Evolutionary conservation across 1,140 invertebrate genomes (phyloP).

Genomic region (Rhopalosiphum padi): DNA sequence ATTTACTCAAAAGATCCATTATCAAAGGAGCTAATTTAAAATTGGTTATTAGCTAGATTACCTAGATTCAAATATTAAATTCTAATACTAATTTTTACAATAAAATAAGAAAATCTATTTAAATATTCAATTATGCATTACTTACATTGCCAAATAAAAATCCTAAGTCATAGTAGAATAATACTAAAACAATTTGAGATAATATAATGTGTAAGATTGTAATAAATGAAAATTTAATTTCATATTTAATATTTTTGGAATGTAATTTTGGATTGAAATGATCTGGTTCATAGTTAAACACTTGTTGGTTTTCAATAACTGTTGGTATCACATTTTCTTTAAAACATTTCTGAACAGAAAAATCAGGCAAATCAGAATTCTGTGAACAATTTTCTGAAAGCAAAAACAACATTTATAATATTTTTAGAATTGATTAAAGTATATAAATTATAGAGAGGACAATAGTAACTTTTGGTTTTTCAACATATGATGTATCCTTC

Average conservation of each 20-base stretch:
- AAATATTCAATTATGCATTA: background rate
- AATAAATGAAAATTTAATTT: background rate
- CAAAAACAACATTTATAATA: background rate
- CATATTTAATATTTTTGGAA: conserved; percentile 20
- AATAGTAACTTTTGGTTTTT: background rate
- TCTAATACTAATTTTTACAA: background rate
- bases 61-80: too few species aligned
- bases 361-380: background rate
- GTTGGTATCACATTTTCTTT: background rate
- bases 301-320: background rate
- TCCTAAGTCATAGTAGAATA: conserved; percentile 43
- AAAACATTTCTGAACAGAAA: background rate
- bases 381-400: background rate
- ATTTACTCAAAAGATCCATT: too few species aligned
- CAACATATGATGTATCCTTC: background rate
- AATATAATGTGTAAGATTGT: conserved; percentile 25
- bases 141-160: conserved; percentile 55
- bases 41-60: too few species aligned
- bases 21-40: too few species aligned
- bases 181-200: conserved; percentile 44
- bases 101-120: background rate
- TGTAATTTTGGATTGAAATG: background rate
- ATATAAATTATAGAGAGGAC: background rate
- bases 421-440: background rate
- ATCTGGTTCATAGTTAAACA: conserved; percentile 10